Evolutionary conservation across 2,888 invertebrate species (phyloP).

Genomic region (Parnassius apollo): DNA sequence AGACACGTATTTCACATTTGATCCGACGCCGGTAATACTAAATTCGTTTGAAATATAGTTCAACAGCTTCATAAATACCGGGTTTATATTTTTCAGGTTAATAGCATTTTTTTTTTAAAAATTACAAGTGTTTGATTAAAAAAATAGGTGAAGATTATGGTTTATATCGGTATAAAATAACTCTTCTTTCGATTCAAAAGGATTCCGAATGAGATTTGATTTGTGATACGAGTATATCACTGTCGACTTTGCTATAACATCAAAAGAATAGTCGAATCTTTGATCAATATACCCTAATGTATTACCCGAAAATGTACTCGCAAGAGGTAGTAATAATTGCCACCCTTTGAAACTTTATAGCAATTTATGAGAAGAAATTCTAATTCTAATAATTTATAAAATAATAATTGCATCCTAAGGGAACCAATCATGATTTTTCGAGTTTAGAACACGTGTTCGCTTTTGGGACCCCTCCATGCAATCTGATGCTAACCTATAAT

Average conservation of each 20-base stretch:
- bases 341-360: slow-evolving; percentile 72
- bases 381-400: slow-evolving; percentile 68
- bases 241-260: slow-evolving; percentile 14
- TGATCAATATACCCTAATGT: slow-evolving; percentile 22
- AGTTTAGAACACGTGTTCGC: slow-evolving; percentile 76
- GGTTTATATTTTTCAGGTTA: slow-evolving; percentile 60
- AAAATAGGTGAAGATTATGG: slow-evolving; percentile 6
- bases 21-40: slow-evolving; percentile 42
- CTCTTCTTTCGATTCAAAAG: slow-evolving; percentile 19
- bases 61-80: slow-evolving; percentile 36
- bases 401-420: slow-evolving; percentile 76
- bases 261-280: slow-evolving; percentile 23
- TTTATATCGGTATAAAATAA: slow-evolving; percentile 10
- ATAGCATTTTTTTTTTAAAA: slow-evolving; percentile 48
- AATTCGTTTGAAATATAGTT: slow-evolving; percentile 47
- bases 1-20: slow-evolving; percentile 71
- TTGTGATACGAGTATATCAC: slow-evolving; percentile 14
- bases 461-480: slow-evolving; percentile 67
- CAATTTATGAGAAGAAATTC: slow-evolving; percentile 73
- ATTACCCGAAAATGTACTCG: slow-evolving; percentile 8
- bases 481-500: slow-evolving; percentile 57
- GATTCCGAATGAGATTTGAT: slow-evolving; percentile 17
- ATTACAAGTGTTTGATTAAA: slow-evolving; percentile 5
- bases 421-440: slow-evolving; percentile 78
- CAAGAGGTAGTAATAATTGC: slow-evolving; percentile 40